Evolutionary conservation across 2,797 vertebrate genomes (phyloP).

Genomic region (Manis crassicaudata): DNA sequence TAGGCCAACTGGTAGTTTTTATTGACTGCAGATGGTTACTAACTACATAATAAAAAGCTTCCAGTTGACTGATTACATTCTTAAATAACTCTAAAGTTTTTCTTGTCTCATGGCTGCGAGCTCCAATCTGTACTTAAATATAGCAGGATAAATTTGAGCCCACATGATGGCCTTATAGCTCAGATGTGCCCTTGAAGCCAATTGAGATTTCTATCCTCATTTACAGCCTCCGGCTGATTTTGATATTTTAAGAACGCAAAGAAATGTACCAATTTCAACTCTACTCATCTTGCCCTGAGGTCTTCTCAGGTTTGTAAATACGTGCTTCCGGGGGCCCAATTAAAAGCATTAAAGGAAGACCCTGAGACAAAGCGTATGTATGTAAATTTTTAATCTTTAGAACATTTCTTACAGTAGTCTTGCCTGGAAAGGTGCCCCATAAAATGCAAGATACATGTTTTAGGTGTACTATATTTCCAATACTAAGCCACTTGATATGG

Average conservation of each 20-base stretch:
- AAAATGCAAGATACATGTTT: background rate
- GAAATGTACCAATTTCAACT: background rate
- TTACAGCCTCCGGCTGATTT: background rate
- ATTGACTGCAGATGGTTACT: constrained; percentile 66
- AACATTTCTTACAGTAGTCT: background rate
- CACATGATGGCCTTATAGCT: rapidly evolving
- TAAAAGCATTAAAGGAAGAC: background rate
- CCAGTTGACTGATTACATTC: constrained; percentile 2
- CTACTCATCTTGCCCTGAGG: background rate
- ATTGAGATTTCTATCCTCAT: background rate
- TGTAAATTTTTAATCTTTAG: background rate
- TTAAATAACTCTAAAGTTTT: constrained; percentile 32
- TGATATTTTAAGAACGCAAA: constrained; percentile 9
- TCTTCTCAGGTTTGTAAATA: background rate
- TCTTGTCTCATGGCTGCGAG: background rate
- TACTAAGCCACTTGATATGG: background rate
- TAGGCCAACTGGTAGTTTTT: constrained; percentile 48
- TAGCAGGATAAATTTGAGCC: background rate
- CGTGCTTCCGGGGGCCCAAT: rapidly evolving
- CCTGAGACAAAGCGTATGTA: background rate
- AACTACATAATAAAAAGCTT: constrained; percentile 51
- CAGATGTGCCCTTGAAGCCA: background rate
- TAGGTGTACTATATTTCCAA: background rate
- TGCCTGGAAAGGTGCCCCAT: background rate
- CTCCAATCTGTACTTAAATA: background rate